Evolutionary conservation across 2,888 invertebrate genomes (phyloP).

Genomic region (Diarsia rubi): DNA sequence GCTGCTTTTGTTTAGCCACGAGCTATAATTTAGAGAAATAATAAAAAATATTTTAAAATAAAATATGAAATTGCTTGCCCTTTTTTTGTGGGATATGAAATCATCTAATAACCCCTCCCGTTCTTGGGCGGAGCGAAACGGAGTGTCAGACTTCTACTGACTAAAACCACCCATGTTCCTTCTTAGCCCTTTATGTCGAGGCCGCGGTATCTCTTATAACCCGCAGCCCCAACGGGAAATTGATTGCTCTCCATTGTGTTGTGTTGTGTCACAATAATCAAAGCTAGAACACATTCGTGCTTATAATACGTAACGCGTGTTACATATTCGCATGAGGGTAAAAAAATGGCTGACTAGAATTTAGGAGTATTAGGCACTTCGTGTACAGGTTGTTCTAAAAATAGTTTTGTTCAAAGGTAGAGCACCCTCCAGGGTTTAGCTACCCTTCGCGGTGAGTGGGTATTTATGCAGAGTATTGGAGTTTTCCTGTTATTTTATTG

Average conservation of each 20-base stretch:
- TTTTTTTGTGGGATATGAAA: too few species aligned
- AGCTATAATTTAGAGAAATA: too few species aligned
- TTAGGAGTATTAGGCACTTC: neutral
- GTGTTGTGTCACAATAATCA: slow-evolving; percentile 32
- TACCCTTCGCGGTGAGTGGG: neutral
- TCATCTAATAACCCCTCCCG: too few species aligned
- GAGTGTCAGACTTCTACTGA: too few species aligned
- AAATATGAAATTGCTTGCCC: slow-evolving; percentile 10
- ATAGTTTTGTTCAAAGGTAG: neutral
- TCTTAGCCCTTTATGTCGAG: too few species aligned
- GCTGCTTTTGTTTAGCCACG: neutral
- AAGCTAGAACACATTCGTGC: slow-evolving; percentile 20
- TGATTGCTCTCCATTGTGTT: slow-evolving; percentile 38
- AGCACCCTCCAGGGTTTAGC: neutral
- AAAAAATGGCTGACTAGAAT: slow-evolving; percentile 9
- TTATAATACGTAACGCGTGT: slow-evolving; percentile 22
- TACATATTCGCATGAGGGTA: slow-evolving; percentile 1
- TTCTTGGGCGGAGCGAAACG: too few species aligned
- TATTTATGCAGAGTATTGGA: neutral
- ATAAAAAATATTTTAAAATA: neutral
- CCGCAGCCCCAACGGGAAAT: too few species aligned
- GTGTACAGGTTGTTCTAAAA: slow-evolving; percentile 34
- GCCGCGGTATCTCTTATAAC: too few species aligned
- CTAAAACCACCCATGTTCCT: too few species aligned
- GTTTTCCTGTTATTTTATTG: neutral